Percentiles rank a stretch among this genome's conserved stretches.
Conservation (phyloP, 2,797 vertebrate species). For the Parauchenoglanis punctatus region DNA sequence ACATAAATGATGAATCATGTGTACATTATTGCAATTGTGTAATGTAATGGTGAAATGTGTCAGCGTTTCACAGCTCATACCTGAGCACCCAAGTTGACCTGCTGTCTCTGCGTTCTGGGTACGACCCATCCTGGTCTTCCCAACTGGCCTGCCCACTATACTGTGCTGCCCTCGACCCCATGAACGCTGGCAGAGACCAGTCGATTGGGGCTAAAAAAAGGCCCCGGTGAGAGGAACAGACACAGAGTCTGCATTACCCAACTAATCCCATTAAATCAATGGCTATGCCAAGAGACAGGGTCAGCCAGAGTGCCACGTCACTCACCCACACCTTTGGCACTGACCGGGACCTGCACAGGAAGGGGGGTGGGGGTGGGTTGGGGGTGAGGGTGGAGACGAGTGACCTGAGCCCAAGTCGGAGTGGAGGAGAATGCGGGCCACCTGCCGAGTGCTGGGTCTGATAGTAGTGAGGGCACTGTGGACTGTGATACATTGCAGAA, state of each 20-base stretch:
- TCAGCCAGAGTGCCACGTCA: slow-evolving; percentile 85
- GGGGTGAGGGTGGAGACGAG: slow-evolving; percentile 24
- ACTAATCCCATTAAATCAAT: slow-evolving; percentile 83
- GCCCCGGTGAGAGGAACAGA: slow-evolving; percentile 74
- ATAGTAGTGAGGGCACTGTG: slow-evolving; percentile 42
- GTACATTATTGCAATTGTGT: slow-evolving; percentile 13
- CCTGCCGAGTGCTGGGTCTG: slow-evolving; percentile 56
- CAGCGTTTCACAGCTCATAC: slow-evolving; percentile 42
- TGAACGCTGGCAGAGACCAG: slow-evolving; percentile 77
- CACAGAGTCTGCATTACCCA: slow-evolving; percentile 81
- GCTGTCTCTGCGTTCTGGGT: slow-evolving; percentile 26
- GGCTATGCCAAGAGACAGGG: slow-evolving; percentile 77
- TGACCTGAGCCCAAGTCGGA: slow-evolving; percentile 37
- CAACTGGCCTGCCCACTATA: slow-evolving; percentile 43
- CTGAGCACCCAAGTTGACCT: slow-evolving; percentile 54
- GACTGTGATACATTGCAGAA: slow-evolving; percentile 52
- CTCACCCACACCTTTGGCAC: slow-evolving; percentile 79
- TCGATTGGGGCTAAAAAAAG: slow-evolving; percentile 78
- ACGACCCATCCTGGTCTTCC: slow-evolving; percentile 30
- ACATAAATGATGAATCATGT: background rate
- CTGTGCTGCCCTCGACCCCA: slow-evolving; percentile 78
- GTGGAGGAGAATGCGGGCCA: slow-evolving; percentile 57
- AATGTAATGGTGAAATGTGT: background rate
- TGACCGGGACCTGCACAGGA: slow-evolving; percentile 62
- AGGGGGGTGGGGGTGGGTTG: background rate